These are phyloP conservation scores for Litocranius walleri DNA, from an alignment of 2,113 vertebrate genomes.

Conservation along the genomic window DNA sequence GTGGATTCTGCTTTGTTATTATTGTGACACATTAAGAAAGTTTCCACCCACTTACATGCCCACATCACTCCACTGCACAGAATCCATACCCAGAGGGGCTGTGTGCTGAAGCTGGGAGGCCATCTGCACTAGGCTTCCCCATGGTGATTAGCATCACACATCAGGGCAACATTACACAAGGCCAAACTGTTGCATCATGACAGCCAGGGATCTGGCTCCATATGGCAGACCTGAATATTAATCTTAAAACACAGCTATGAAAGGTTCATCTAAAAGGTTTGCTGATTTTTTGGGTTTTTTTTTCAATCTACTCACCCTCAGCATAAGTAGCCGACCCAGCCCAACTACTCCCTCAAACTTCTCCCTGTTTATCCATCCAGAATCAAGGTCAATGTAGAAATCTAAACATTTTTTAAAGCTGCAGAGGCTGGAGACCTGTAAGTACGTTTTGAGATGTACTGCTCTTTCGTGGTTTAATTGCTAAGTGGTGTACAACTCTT, in stretches of 20 bases:
- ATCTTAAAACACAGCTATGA: background rate
- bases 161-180: conserved; percentile 2
- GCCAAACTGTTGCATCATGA: background rate
- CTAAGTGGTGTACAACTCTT: background rate
- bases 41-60: conserved; percentile 79
- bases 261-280: background rate
- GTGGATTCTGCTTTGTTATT: conserved; percentile 77
- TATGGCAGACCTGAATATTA: background rate
- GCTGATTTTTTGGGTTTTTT: background rate
- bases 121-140: conserved; percentile 43
- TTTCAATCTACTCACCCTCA: background rate
- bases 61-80: conserved; percentile 51
- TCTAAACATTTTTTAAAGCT: conserved; percentile 1
- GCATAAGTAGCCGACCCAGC: background rate
- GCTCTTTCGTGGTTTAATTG: background rate
- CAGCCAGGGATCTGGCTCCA: conserved; percentile 24
- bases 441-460: conserved; percentile 17
- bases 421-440: background rate
- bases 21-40: conserved; percentile 78
- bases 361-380: background rate
- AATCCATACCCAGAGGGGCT: conserved; percentile 39
- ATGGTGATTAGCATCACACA: conserved; percentile 34
- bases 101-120: conserved; percentile 43
- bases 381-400: conserved; percentile 26
- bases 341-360: conserved; percentile 6